Conservation (phyloP, 2,113 vertebrate genomes). For the Odocoileus virginianus region DNA sequence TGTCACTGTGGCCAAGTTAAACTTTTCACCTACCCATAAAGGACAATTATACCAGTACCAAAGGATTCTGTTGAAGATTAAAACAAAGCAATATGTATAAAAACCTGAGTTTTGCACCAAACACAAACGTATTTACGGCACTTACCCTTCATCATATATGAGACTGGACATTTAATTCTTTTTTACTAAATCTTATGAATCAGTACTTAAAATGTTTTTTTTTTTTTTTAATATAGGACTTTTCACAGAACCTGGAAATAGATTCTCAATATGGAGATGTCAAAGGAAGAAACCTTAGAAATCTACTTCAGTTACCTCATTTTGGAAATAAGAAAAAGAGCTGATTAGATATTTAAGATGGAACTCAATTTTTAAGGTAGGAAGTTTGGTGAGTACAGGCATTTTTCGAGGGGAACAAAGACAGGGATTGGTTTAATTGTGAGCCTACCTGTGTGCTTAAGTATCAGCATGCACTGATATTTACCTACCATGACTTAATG, state of each 20-base stretch:
- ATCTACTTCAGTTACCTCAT: neutral
- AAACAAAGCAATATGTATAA: constrained; percentile 4
- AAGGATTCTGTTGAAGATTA: neutral
- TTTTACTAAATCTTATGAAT: constrained; percentile 2
- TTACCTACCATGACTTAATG: neutral
- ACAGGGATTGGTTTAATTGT: neutral
- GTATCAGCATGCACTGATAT: neutral
- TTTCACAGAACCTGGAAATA: neutral
- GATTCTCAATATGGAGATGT: neutral
- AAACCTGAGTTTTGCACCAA: neutral
- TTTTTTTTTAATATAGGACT: neutral
- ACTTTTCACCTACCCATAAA: neutral
- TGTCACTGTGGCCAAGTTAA: neutral
- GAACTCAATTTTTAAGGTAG: neutral
- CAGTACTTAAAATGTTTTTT: neutral
- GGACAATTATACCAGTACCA: neutral
- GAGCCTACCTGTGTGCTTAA: neutral
- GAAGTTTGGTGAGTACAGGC: neutral
- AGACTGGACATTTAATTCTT: neutral
- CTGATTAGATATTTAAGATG: neutral
- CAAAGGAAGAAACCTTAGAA: neutral
- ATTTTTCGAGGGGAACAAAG: neutral
- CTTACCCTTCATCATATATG: neutral
- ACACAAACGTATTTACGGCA: neutral
- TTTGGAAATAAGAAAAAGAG: neutral